Base-by-base conservation (phyloP, 2,797 vertebrate species). In the Melanotaenia trifasciata region DNA sequence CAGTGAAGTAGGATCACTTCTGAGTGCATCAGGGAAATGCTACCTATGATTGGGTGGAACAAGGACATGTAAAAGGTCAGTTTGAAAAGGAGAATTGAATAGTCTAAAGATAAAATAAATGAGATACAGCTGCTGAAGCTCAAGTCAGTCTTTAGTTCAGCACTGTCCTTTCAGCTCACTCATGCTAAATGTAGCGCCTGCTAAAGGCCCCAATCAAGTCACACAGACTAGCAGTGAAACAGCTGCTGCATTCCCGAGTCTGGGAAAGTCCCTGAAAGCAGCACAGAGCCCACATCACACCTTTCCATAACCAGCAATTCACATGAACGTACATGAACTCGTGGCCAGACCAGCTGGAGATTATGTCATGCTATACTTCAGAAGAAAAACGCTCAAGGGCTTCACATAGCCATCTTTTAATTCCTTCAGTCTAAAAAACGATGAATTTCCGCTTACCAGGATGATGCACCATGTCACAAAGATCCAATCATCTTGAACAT, bases 241-340 rank as follows among this genome's bases (percentile, higher is more conserved):
- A 63, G 56, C 64, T 18, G 45, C 53, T 20, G 32, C 60, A 62
- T 62, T 80, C 62, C 8, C n/a, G 18, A 40, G 61, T 32, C 70
- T 1, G 16, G 43, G 70, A 53, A 70, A 81, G 60, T 77, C 70
- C 72, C 67, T 56, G 76, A 78, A 38, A 47, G 64, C 22, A 64
- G 36, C 36, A 40, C 68, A 59, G 73, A 74, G 79, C 82, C 81
- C 74, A 70, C 40, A 26, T 54, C 59, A 28, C 74, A 74, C 72
- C 67, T 65, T 70, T 30, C 51, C 30, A 32, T 30, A 30, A 26
- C 28, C 35, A 35, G 35, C 6, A 26, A 26, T 26, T 26, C 26
- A 26, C 26, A 26, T 26, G 26, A 26, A 26, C 26, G 26, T 26
- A 26, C 26, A 26, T 26, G 26, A 26, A 26, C 26, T 26, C 26